Conservation (phyloP, 2,888 invertebrate species). For the Halictus quadricinctus region DNA sequence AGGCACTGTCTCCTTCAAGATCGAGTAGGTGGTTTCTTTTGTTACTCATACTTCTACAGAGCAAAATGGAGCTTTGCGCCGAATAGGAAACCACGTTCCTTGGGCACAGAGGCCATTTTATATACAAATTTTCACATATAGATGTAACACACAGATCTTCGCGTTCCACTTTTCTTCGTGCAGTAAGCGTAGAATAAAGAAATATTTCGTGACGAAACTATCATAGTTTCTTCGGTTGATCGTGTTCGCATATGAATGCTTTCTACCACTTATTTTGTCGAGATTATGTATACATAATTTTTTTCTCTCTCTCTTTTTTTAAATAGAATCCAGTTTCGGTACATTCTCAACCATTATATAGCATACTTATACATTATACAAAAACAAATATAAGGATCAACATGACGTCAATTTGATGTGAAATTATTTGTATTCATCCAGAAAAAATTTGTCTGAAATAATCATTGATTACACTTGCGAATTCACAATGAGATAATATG, state of each 20-base stretch:
- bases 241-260: conserved; percentile 46
- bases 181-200: conserved; percentile 46
- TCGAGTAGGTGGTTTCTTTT: conserved; percentile 48
- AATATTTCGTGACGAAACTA: conserved; percentile 33
- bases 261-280: conserved; percentile 33
- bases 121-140: conserved; percentile 47
- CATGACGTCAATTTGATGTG: conserved; percentile 16
- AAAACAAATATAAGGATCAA: conserved; percentile 25
- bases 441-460: conserved; percentile 28
- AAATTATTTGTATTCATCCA: conserved; percentile 18
- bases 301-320: not conserved
- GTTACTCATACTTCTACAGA: conserved; percentile 47
- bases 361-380: conserved; percentile 19
- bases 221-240: conserved; percentile 26
- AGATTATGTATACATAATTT: conserved; percentile 23
- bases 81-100: conserved; percentile 43
- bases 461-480: conserved; percentile 22
- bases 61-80: conserved; percentile 55
- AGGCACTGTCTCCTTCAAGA: conserved; percentile 70
- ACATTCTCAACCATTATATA: conserved; percentile 9
- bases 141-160: conserved; percentile 40
- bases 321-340: conserved; percentile 20
- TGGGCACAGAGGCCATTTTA: conserved; percentile 59
- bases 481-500: conserved; percentile 38
- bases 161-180: conserved; percentile 40